Conservation (phyloP, 2,888 invertebrate species). For the Nomada flava region DNA sequence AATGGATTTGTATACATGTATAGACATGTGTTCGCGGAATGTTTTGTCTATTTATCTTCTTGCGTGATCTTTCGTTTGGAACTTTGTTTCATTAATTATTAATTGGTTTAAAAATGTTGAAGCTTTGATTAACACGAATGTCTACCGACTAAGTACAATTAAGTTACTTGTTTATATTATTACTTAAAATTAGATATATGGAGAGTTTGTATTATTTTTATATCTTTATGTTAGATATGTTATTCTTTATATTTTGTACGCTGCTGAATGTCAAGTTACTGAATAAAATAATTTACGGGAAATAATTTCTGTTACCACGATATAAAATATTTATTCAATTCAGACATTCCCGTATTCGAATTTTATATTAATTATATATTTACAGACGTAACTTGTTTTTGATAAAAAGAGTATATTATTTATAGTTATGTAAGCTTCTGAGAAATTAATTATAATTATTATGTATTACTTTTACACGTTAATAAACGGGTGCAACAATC, state of each 20-base stretch:
- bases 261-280: too few relatives aligned
- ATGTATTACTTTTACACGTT: too few relatives aligned
- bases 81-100: not conserved
- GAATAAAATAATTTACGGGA: too few relatives aligned
- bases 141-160: too few relatives aligned
- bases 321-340: not conserved
- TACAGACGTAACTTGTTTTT: too few relatives aligned
- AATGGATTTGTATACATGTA: not conserved
- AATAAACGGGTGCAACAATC: too few relatives aligned
- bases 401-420: too few relatives aligned
- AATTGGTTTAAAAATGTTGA: not conserved
- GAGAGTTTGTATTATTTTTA: not conserved
- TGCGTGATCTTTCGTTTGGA: not conserved
- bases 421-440: too few relatives aligned
- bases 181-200: too few relatives aligned
- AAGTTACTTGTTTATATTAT: not conserved
- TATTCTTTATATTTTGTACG: not conserved
- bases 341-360: not conserved
- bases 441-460: too few relatives aligned
- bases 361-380: not conserved
- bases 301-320: too few relatives aligned
- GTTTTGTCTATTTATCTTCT: not conserved
- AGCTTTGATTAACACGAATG: not conserved
- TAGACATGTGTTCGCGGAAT: not conserved
- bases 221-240: too few relatives aligned